These are phyloP conservation scores for Campylomormyrus tamandua DNA, from an alignment of 2,113 vertebrate species.

Conservation along the genomic window DNA sequence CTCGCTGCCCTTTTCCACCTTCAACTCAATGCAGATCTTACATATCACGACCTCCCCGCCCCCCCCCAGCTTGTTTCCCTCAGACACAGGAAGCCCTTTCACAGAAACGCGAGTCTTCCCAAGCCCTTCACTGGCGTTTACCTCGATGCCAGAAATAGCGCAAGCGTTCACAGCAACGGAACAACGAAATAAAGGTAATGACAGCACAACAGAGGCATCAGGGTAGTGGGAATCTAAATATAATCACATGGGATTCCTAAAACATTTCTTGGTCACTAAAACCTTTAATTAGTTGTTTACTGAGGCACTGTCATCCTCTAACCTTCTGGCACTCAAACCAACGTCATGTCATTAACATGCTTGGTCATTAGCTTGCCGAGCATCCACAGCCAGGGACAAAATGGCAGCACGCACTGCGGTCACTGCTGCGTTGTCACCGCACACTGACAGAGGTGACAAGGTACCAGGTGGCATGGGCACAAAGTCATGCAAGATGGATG, in stretches of 20 bases:
- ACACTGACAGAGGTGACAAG: not conserved
- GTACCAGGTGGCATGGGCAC: not conserved
- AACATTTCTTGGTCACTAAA: not conserved
- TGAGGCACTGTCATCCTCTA: conserved; percentile 3
- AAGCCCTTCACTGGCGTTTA: not conserved
- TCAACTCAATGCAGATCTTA: not conserved
- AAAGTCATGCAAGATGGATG: conserved; percentile 16
- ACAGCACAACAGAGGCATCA: not conserved
- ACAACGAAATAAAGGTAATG: not conserved
- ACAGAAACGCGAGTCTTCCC: not conserved
- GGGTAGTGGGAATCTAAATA: not conserved
- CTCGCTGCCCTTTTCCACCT: not conserved
- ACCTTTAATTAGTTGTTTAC: conserved; percentile 17
- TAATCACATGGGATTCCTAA: conserved; percentile 7
- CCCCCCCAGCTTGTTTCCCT: not conserved
- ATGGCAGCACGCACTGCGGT: not conserved
- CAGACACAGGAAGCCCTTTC: not conserved
- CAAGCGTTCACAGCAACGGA: not conserved
- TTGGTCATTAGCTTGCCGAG: not conserved
- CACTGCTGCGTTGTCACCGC: not conserved
- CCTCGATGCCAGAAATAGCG: not conserved
- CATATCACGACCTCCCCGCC: not conserved
- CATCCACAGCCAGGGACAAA: not conserved
- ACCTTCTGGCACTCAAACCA: not conserved
- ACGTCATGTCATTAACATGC: not conserved